Evolutionary conservation across 1,140 invertebrate species (phyloP), one percentile per base, ranked within the genome.

Genomic region (Bilobella aurantiaca): DNA sequence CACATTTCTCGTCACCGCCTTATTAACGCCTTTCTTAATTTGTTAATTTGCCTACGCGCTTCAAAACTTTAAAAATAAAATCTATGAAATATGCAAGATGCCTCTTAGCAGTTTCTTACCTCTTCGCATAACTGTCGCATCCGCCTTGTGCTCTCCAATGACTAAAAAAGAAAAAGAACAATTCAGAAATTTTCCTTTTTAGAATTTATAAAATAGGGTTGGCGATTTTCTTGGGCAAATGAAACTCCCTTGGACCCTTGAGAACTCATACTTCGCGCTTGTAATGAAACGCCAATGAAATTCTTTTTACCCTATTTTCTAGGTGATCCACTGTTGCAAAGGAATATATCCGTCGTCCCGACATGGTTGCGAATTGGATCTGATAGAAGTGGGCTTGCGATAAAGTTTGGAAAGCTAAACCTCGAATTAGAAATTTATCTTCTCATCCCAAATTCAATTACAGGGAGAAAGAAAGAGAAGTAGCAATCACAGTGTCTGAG

Each of bases 111-210:
- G 18, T 42, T 8, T 8, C 59, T 62, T 42, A 62, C 59, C 21
- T 62, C 30, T 46, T 62, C 59, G 30, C 32, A 37, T 16, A 62
- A 14, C 18, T 3, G 3, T 23, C 25, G 29, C 59, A 62, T 62
- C 29, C 59, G 59, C 12, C 59, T 30, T 8, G 59, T 62, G 30
- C 59, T 62, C 32, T 62, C 59, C 29, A 62, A 34, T 21, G 59
- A 62, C 59, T 62, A 23, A 62, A 62, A 58, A 12, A 5, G 46
- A 46, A 62, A 62, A 5, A 23, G 14, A 53, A 23, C 8, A 53
- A 16, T 53, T 42, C 34, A 42, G 34, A 42, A 42, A 42, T 42
- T 42, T 42, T 42, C 18, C 8, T 42, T 12, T 42, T 42, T 42
- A 42, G 34, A 42, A 42, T 42, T 42, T 18, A 8, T 18, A n/a